Evolutionary conservation across 2,113 vertebrate genomes (phyloP).

Genomic region (Boleophthalmus pectinirostris): DNA sequence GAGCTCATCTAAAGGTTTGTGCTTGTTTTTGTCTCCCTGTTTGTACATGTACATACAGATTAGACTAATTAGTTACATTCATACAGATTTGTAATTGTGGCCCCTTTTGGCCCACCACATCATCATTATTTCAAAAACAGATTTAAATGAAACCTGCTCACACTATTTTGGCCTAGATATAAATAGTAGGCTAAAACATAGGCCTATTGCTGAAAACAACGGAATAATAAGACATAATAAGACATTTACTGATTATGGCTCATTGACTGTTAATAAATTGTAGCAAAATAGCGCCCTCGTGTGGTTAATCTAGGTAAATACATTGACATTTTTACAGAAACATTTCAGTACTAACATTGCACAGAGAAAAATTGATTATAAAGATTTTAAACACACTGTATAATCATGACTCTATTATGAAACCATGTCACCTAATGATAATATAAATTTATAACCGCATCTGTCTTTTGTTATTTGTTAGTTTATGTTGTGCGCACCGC

Average conservation of each 20-base stretch:
- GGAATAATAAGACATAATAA: too few relatives aligned
- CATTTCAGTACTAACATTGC: background rate
- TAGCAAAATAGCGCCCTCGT: background rate
- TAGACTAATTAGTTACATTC: too few relatives aligned
- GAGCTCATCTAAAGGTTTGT: background rate
- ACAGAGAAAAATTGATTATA: background rate
- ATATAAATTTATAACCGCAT: background rate
- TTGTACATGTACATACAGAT: background rate
- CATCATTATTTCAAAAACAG: too few relatives aligned
- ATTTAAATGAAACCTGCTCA: too few relatives aligned
- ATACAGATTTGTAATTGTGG: too few relatives aligned
- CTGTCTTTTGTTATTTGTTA: background rate
- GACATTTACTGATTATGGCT: too few relatives aligned
- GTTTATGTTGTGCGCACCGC: slow-evolving; percentile 2
- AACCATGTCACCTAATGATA: background rate
- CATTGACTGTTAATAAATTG: background rate
- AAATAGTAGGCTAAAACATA: too few relatives aligned
- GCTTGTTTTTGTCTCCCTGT: background rate
- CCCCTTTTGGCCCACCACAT: too few relatives aligned
- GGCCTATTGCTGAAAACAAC: too few relatives aligned
- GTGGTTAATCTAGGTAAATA: background rate
- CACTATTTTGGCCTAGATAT: too few relatives aligned
- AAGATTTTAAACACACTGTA: background rate
- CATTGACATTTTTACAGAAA: background rate
- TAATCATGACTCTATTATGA: background rate